Evolutionary conservation across 2,888 invertebrate species (phyloP).

Genomic region (Byasa hedistus): DNA sequence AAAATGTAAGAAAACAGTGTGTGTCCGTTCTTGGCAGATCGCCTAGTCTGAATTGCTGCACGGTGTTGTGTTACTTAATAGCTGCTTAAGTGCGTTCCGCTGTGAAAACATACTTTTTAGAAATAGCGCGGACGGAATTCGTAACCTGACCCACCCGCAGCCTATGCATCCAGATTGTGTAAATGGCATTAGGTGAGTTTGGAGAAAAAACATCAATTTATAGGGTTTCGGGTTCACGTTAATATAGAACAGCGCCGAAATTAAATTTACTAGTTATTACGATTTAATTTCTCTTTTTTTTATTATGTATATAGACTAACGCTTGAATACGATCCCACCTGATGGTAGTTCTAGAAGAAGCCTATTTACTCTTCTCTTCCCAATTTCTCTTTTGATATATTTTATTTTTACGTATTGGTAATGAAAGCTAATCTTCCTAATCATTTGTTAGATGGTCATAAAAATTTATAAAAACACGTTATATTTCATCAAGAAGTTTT

Average conservation of each 20-base stretch:
- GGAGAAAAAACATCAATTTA: constrained; percentile 61
- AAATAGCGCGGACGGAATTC: constrained; percentile 64
- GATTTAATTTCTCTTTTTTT: background rate
- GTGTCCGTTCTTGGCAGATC: constrained; percentile 56
- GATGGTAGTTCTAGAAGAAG: too few species aligned
- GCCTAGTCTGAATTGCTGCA: constrained; percentile 61
- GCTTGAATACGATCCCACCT: too few species aligned
- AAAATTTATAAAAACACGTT: too few species aligned
- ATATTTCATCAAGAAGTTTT: too few species aligned
- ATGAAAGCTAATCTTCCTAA: too few species aligned
- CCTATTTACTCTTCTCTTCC: too few species aligned
- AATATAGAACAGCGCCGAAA: background rate
- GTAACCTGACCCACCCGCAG: constrained; percentile 58
- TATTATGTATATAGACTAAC: too few species aligned
- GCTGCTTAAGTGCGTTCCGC: constrained; percentile 72
- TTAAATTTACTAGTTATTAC: background rate
- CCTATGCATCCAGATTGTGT: constrained; percentile 73
- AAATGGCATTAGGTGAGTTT: constrained; percentile 74
- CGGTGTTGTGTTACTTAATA: constrained; percentile 64
- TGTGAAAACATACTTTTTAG: constrained; percentile 77
- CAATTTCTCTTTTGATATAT: too few species aligned
- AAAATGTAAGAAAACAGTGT: constrained; percentile 20
- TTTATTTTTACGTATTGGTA: too few species aligned
- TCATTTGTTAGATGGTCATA: too few species aligned
- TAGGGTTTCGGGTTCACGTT: constrained; percentile 20